These are phyloP conservation scores for Thaumatotibia leucotreta DNA, from an alignment of 1,140 invertebrate genomes.

Conservation along the genomic window DNA sequence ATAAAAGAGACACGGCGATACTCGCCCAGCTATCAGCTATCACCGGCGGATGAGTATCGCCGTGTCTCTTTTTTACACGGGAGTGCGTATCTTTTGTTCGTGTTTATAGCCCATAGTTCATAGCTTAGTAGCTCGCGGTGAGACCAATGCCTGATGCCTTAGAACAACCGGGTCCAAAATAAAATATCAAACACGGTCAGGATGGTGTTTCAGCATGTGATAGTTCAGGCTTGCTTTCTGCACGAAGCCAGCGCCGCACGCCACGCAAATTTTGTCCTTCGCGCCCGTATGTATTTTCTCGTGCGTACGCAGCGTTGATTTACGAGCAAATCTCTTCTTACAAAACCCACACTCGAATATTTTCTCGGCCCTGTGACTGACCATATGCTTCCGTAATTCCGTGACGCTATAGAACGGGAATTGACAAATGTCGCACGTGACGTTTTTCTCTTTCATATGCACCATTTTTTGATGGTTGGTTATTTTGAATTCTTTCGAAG, in stretches of 20 bases:
- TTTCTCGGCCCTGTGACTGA: background rate
- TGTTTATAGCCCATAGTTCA: too few species aligned
- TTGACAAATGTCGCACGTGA: background rate
- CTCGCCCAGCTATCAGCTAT: too few species aligned
- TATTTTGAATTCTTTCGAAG: background rate
- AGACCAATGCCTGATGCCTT: too few species aligned
- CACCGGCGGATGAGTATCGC: too few species aligned
- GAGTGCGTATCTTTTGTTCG: too few species aligned
- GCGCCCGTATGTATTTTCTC: slow-evolving; percentile 83
- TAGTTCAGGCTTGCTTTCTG: slow-evolving; percentile 23
- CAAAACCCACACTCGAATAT: slow-evolving; percentile 4
- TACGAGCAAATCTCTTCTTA: slow-evolving; percentile 34
- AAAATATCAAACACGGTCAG: background rate
- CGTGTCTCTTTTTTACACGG: too few species aligned
- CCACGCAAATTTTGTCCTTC: slow-evolving; percentile 84
- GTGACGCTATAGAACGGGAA: background rate
- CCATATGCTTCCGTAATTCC: background rate
- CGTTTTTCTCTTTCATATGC: slow-evolving; percentile 19
- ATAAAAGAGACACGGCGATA: too few species aligned
- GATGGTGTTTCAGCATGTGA: slow-evolving; percentile 23
- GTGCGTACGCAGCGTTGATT: slow-evolving; percentile 77
- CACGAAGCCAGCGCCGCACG: slow-evolving; percentile 80
- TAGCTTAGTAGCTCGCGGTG: too few species aligned
- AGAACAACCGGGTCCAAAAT: too few species aligned
- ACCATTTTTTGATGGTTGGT: slow-evolving; percentile 12